Conservation (phyloP, 2,113 vertebrate species). For the Halichoerus grypus region DNA sequence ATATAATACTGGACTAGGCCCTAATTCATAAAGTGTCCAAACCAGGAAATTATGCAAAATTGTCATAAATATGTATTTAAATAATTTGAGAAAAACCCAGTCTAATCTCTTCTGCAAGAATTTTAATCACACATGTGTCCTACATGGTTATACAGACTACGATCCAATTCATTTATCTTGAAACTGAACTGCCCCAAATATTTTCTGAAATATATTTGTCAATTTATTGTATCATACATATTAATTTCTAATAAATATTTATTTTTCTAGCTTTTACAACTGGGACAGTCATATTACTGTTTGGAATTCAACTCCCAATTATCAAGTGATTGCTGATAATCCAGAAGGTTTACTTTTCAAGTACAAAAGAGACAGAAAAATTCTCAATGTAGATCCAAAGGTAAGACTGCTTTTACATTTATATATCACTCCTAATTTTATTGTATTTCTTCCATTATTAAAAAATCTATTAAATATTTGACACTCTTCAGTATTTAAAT, state of each 20-base stretch:
- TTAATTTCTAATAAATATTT: conserved; percentile 62
- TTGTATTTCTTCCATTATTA: not conserved
- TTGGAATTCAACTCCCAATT: conserved; percentile 91
- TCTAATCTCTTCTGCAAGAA: conserved; percentile 52
- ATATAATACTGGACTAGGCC: not conserved
- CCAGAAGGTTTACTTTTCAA: conserved; percentile 91
- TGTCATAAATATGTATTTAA: conserved; percentile 27
- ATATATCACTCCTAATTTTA: not conserved
- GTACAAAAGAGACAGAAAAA: conserved; percentile 91
- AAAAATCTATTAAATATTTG: conserved; percentile 42
- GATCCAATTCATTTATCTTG: not conserved
- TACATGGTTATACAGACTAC: not conserved
- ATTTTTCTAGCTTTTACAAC: conserved; percentile 92
- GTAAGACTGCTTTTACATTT: conserved; percentile 80
- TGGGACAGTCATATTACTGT: conserved; percentile 89
- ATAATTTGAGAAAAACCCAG: not conserved
- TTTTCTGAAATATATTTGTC: conserved; percentile 23
- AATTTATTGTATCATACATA: not conserved
- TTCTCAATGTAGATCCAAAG: conserved; percentile 92
- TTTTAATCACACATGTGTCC: conserved; percentile 43
- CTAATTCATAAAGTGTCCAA: conserved; percentile 23
- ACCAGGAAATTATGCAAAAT: conserved; percentile 62
- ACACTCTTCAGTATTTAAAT: not conserved
- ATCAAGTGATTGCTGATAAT: conserved; percentile 91
- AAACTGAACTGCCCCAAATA: not conserved